Evolutionary conservation across 2,797 vertebrate genomes (phyloP).

Genomic region (Luscinia luscinia): DNA sequence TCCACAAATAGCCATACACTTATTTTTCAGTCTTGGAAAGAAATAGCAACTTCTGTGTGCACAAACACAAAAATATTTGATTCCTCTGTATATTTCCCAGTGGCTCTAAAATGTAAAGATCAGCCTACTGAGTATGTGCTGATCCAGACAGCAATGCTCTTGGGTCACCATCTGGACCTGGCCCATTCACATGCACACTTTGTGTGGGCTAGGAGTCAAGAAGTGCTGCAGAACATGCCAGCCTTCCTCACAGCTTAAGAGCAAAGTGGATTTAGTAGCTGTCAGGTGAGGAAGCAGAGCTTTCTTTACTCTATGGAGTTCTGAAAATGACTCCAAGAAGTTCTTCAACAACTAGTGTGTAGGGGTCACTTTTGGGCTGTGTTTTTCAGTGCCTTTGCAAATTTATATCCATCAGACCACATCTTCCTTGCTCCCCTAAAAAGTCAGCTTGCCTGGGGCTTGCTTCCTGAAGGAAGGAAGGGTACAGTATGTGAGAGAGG

Average conservation of each 20-base stretch:
- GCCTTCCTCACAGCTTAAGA: neutral
- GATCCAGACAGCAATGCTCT: neutral
- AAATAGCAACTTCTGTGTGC: neutral
- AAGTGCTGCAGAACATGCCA: fast-evolving
- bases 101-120: neutral
- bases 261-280: neutral
- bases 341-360: neutral
- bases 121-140: neutral
- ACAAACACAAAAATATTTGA: neutral
- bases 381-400: neutral
- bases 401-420: neutral
- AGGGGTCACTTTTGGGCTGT: neutral
- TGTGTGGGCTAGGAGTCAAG: neutral
- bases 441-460: neutral
- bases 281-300: neutral
- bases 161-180: neutral
- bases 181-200: fast-evolving
- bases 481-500: neutral
- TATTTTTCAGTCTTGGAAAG: neutral
- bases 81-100: neutral
- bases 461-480: neutral
- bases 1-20: neutral
- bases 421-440: neutral
- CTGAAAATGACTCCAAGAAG: neutral
- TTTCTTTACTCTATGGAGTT: neutral